phyloP scores from a whole-genome alignment of 1,140 invertebrate genomes.

The Drosophila chauvacae region DNA sequence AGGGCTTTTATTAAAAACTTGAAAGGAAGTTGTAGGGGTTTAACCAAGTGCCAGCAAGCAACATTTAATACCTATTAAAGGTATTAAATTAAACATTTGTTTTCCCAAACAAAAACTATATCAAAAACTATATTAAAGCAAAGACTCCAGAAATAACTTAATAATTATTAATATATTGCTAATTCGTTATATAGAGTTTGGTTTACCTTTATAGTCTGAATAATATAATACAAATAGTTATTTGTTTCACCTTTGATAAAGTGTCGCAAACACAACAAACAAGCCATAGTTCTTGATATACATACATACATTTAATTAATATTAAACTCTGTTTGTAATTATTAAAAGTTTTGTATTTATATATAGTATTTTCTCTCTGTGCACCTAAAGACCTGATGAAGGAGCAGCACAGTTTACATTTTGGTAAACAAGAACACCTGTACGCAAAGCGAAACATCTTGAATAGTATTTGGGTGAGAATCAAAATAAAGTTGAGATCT shows the following conservation, averaged over 20 bases:
- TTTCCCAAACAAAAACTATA: background rate
- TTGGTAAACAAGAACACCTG: constrained; percentile 11
- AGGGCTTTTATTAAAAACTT: background rate
- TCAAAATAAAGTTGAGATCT: background rate
- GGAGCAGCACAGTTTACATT: background rate
- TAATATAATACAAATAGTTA: background rate
- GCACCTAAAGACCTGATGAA: background rate
- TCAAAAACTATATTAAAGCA: background rate
- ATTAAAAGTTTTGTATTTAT: background rate
- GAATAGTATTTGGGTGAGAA: background rate
- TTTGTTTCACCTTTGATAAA: background rate
- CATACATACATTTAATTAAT: background rate
- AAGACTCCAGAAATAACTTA: background rate
- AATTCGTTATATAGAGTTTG: background rate
- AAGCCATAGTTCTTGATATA: background rate
- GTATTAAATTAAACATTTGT: background rate
- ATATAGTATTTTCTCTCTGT: background rate
- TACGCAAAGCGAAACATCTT: background rate
- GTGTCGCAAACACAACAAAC: background rate
- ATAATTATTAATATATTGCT: background rate
- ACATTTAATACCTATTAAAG: background rate
- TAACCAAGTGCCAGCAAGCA: background rate
- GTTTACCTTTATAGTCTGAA: background rate
- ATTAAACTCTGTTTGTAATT: background rate
- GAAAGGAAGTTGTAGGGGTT: background rate